A percentile compares a stretch with the other conserved stretches of the same genome.
Evolutionary conservation across 2,888 invertebrate genomes (phyloP).

Genomic region (Pelosia muscerda): DNA sequence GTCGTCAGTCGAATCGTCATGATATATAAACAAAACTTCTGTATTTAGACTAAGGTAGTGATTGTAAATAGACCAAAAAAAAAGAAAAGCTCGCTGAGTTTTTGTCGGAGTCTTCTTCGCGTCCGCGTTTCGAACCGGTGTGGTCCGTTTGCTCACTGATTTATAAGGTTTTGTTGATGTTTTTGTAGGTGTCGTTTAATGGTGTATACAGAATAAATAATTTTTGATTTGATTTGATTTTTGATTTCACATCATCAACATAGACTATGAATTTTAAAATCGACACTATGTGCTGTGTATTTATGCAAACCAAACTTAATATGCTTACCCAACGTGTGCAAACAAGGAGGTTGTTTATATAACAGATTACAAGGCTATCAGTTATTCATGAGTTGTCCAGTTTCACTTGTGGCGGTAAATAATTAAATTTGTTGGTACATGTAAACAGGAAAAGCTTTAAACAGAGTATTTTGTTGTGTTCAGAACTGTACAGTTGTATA

Average conservation of each 20-base stretch:
- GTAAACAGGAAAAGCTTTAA: slow-evolving; percentile 26
- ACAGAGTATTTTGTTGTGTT: neutral
- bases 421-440: slow-evolving; percentile 41
- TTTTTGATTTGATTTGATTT: no score
- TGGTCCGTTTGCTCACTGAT: no score
- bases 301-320: slow-evolving; percentile 17
- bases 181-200: no score
- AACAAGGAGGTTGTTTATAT: slow-evolving; percentile 34
- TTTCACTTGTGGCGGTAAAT: slow-evolving; percentile 38
- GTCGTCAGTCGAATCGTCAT: no score
- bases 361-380: slow-evolving; percentile 36
- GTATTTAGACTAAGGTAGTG: no score
- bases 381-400: slow-evolving; percentile 43
- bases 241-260: slow-evolving; percentile 5
- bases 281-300: neutral
- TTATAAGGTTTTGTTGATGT: no score
- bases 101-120: no score
- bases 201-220: no score
- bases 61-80: no score
- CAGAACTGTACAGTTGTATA: neutral
- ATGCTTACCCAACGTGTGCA: slow-evolving; percentile 24
- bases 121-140: no score
- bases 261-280: neutral
- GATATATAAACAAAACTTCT: no score
- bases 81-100: no score